A percentile compares a stretch with the other conserved stretches of the same genome.
phyloP scores from a whole-genome alignment of 30 jellyfish, hydroid and myxozoan species.

The Rhopilema esculentum region DNA sequence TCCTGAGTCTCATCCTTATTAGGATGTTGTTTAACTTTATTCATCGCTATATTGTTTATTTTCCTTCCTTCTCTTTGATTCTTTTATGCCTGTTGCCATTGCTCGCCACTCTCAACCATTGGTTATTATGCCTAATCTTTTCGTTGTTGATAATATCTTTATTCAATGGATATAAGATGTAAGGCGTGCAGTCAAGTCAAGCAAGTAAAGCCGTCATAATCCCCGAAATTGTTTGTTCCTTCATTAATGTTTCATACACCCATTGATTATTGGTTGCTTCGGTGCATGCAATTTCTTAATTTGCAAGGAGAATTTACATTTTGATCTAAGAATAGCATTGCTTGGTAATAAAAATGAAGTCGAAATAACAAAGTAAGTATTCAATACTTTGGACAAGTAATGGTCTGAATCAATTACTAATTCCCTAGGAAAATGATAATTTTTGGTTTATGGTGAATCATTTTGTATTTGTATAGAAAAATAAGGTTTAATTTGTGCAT shows the following conservation, averaged over 20 bases:
- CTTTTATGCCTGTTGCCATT: neutral
- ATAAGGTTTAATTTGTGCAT: neutral
- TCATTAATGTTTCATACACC: slow-evolving; percentile 65
- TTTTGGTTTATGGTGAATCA: neutral
- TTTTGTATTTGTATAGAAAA: neutral
- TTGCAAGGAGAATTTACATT: slow-evolving; percentile 55
- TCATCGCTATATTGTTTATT: neutral
- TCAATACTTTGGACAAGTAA: neutral
- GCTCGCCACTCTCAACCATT: neutral
- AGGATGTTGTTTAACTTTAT: neutral
- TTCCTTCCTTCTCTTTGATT: neutral
- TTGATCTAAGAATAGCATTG: slow-evolving; percentile 66
- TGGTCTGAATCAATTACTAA: neutral
- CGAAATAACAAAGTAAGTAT: neutral
- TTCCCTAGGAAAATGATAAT: neutral
- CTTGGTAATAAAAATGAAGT: neutral
- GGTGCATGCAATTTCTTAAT: slow-evolving; percentile 71
- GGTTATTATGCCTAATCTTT: neutral
- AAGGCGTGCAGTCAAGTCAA: slow-evolving; percentile 32
- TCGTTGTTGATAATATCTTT: neutral
- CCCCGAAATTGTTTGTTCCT: slow-evolving; percentile 47
- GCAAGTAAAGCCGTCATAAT: slow-evolving; percentile 57
- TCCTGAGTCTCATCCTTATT: neutral
- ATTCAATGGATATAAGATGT: neutral
- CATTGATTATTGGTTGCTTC: slow-evolving; percentile 65